A percentile compares a stretch with the other conserved stretches of the same genome.
Evolutionary conservation across 2,888 invertebrate genomes (phyloP).

Genomic region (Ichneumoninae sp.): DNA sequence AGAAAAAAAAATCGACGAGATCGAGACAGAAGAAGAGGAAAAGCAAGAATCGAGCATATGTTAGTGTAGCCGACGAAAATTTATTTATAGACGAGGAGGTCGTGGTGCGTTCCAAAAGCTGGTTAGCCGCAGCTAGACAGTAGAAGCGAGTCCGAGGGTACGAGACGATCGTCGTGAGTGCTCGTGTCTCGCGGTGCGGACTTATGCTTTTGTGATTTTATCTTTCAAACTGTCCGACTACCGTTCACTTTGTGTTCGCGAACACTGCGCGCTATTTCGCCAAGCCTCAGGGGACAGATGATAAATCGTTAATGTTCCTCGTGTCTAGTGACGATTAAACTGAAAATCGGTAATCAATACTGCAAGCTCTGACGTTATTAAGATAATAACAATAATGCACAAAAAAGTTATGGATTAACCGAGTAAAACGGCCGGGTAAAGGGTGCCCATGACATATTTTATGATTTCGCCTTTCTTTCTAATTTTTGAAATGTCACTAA

Average conservation of each 20-base stretch:
- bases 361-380: not conserved
- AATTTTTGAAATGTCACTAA: not conserved
- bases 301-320: conserved; percentile 5
- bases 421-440: not conserved
- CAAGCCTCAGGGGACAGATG: conserved; percentile 19
- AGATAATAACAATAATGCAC: not conserved
- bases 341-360: conserved; percentile 2
- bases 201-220: conserved; percentile 38
- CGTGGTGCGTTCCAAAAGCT: conserved; percentile 82
- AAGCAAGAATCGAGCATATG: conserved; percentile 72
- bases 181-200: conserved; percentile 59
- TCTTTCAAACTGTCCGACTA: conserved; percentile 1
- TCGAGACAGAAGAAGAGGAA: conserved; percentile 33
- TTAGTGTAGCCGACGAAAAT: conserved; percentile 77
- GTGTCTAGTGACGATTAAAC: not conserved
- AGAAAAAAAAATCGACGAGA: conserved; percentile 26
- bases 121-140: conserved; percentile 77
- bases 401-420: not conserved
- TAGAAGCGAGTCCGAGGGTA: conserved; percentile 71
- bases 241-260: conserved; percentile 16
- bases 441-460: not conserved
- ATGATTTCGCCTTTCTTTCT: not conserved
- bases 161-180: conserved; percentile 64
- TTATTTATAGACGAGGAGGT: conserved; percentile 84
- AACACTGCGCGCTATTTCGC: conserved; percentile 1